These are phyloP conservation scores for Catagonus wagneri DNA, from an alignment of 2,113 vertebrate species.

Conservation along the genomic window DNA sequence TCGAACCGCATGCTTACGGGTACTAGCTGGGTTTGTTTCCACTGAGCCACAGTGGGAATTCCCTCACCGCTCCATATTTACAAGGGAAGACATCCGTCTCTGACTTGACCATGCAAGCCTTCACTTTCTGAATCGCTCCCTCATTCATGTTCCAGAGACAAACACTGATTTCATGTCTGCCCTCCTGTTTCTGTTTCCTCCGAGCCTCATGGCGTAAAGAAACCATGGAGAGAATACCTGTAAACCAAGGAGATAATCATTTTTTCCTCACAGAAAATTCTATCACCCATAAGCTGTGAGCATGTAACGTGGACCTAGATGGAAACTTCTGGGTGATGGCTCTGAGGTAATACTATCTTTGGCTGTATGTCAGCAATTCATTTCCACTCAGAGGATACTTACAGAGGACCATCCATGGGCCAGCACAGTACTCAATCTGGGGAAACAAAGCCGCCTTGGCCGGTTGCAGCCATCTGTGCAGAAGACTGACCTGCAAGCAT, in stretches of 20 bases:
- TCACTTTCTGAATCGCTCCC: not conserved
- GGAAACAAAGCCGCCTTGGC: not conserved
- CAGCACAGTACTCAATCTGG: not conserved
- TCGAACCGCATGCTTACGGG: no score
- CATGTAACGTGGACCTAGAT: not conserved
- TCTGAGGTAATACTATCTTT: not conserved
- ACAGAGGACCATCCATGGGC: not conserved
- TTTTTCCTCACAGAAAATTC: conserved; percentile 59
- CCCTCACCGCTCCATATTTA: not conserved
- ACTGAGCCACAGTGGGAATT: no score
- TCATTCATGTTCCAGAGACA: not conserved
- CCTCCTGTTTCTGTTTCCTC: not conserved
- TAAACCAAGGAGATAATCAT: no score
- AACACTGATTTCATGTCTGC: not conserved
- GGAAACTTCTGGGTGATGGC: conserved; percentile 35
- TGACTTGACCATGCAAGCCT: not conserved
- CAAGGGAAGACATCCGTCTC: not conserved
- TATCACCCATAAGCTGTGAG: conserved; percentile 11
- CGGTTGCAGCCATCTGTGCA: not conserved
- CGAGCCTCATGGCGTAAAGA: not conserved
- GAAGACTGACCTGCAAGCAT: not conserved
- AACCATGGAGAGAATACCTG: not conserved
- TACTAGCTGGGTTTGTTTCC: no score
- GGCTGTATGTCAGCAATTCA: conserved; percentile 58
- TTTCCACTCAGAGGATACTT: conserved; percentile 44